phyloP scores from a whole-genome alignment of 2,113 vertebrate species.

The Myodes glareolus region DNA sequence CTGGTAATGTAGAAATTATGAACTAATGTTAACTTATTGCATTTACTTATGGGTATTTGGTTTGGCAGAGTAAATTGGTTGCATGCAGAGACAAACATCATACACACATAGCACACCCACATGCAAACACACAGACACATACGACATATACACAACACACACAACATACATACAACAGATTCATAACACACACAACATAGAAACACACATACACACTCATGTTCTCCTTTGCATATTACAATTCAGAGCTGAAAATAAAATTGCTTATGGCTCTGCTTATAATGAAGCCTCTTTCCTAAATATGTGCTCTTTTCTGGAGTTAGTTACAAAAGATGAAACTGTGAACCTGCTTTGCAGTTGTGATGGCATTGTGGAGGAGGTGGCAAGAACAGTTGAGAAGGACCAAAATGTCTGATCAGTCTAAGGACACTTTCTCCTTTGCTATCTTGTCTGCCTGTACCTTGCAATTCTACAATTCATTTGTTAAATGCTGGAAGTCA shows the following conservation, averaged over 20 bases:
- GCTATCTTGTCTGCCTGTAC: neutral
- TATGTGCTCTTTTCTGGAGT: neutral
- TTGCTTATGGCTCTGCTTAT: neutral
- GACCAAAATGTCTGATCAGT: neutral
- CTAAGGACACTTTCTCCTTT: neutral
- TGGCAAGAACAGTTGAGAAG: neutral
- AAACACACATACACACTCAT: neutral
- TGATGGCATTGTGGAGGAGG: neutral
- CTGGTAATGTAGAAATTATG: neutral
- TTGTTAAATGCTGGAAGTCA: neutral
- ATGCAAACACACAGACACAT: neutral
- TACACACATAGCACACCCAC: neutral
- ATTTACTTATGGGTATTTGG: neutral
- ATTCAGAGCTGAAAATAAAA: neutral
- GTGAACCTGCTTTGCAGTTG: neutral
- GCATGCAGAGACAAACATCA: neutral
- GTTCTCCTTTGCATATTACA: neutral
- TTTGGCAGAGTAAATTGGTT: neutral
- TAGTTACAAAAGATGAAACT: neutral
- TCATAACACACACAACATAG: neutral
- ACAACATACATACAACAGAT: neutral
- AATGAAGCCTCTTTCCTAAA: neutral
- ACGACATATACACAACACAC: neutral
- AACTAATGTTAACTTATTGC: constrained; percentile 12
- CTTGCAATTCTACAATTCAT: neutral